Evolutionary conservation across 1,140 invertebrate genomes (phyloP), one percentile per base, ranked within the genome.

Genomic region (Sycophaga agraensis): DNA sequence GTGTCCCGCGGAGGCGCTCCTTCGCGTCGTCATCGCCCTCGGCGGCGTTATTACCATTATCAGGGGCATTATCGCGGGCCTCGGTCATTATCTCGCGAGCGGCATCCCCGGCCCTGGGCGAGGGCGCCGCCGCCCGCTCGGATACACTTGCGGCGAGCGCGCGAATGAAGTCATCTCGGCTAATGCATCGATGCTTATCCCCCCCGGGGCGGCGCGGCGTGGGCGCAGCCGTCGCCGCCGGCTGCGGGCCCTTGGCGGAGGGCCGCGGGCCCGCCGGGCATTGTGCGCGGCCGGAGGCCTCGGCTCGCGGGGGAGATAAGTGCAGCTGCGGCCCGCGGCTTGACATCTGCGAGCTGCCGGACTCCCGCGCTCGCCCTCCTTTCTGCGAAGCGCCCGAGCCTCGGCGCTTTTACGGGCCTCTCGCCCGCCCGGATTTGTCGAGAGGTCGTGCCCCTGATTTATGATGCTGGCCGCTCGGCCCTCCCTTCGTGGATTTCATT

Each of bases 121-220:
- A 22, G 51, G 22, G 24, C 26, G n/a, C n/a, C n/a, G n/a, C n/a
- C n/a, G n/a, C n/a, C n/a, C 19, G 19, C 40, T 58, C 21, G 43
- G 26, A 48, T n/a, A n/a, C n/a, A n/a, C 14, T 9, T 35, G 35
- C 50, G 8, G 21, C 22, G 14, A 0, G 56, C 46, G 45, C 66
- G 65, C 59, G 68, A 73, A 75, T 73, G 68, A 73, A 75, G 72
- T 73, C 73, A 73, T 75, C 70, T 73, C 70, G 62, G 68, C 67
- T 72, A 67, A 75, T 73, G 71, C 71, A 66, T 68, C 67, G 71
- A 75, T 73, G 70, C 64, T 73, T 73, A 73, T 73, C 70, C 68
- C 51, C 35, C n/a, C n/a, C n/a, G n/a, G n/a, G n/a, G n/a, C n/a
- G n/a, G n/a, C n/a, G n/a, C n/a, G n/a, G n/a, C n/a, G n/a, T n/a